Conservation (phyloP, 2,888 invertebrate genomes). For the Hecatera dysodea region DNA sequence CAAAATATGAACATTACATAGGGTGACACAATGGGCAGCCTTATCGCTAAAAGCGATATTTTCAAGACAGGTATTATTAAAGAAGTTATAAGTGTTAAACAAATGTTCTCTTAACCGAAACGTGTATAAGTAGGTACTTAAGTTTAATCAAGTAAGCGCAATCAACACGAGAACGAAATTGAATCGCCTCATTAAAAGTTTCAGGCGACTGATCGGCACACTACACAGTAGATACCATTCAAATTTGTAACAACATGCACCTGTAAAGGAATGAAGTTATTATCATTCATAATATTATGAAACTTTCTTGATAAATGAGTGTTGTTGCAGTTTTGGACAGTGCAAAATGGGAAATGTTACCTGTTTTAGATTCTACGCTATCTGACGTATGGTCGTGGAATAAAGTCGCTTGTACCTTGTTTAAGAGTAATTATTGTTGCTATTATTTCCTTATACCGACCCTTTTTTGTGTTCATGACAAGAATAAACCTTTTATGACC, state of each 20-base stretch:
- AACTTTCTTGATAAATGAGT: constrained; percentile 85
- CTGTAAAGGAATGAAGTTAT: constrained; percentile 77
- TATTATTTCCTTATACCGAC: constrained; percentile 4
- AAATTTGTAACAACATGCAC: constrained; percentile 50
- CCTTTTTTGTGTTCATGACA: not conserved
- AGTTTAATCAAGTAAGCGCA: not conserved
- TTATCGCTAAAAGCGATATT: too few relatives aligned
- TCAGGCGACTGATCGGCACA: constrained; percentile 62
- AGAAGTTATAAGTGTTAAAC: too few relatives aligned
- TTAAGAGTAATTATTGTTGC: constrained; percentile 30
- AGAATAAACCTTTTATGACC: not conserved
- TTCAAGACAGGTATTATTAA: too few relatives aligned
- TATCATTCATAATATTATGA: constrained; percentile 82
- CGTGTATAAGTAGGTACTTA: not conserved
- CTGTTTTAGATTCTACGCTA: constrained; percentile 68
- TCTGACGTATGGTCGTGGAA: constrained; percentile 48
- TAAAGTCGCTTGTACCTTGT: constrained; percentile 38
- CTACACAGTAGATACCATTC: constrained; percentile 43
- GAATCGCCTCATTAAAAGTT: constrained; percentile 66
- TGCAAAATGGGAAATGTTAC: constrained; percentile 74
- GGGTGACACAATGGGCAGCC: too few relatives aligned
- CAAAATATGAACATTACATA: too few relatives aligned
- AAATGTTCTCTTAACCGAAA: too few relatives aligned
- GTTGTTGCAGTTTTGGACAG: constrained; percentile 79
- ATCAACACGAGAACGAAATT: not conserved